Evolutionary conservation across 2,797 vertebrate species (phyloP).

Genomic region (Merluccius polli): DNA sequence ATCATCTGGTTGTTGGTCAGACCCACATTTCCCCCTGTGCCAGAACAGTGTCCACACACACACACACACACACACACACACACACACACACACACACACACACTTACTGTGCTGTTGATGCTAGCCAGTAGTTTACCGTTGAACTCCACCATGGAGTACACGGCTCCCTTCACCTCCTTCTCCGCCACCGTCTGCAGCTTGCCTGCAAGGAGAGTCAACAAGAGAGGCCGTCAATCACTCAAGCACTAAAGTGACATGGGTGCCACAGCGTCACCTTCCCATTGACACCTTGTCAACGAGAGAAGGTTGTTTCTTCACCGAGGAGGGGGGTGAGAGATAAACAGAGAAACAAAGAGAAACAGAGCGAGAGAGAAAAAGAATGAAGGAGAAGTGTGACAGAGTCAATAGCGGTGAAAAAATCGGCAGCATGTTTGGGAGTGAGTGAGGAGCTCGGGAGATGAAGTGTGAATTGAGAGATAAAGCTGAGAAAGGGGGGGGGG

Average conservation of each 20-base stretch:
- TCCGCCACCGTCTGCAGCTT: constrained; percentile 97
- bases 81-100: not conserved
- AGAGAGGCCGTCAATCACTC: constrained; percentile 15
- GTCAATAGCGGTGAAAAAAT: constrained; percentile 3
- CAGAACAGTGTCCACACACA: not conserved
- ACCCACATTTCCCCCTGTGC: too few relatives aligned
- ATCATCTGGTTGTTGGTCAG: not conserved
- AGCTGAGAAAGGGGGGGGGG: not conserved
- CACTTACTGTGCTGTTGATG: constrained; percentile 97
- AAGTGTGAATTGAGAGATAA: not conserved
- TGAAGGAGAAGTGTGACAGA: too few relatives aligned
- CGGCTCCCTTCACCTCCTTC: constrained; percentile 97
- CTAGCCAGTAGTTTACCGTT: constrained; percentile 97
- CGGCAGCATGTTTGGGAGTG: constrained; percentile 9
- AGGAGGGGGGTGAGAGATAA: not conserved
- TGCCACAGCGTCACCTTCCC: not conserved
- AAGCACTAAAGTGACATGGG: constrained; percentile 13
- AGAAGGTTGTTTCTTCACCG: not conserved
- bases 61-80: not conserved
- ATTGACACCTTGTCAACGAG: constrained; percentile 2
- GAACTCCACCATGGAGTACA: constrained; percentile 99
- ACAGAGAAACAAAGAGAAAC: not conserved
- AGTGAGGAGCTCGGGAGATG: not conserved
- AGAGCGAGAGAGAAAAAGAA: not conserved
- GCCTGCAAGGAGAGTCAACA: constrained; percentile 66